These are phyloP conservation scores for Drosophila fungiperda DNA, from an alignment of 2,888 invertebrate species.

Conservation along the genomic window DNA sequence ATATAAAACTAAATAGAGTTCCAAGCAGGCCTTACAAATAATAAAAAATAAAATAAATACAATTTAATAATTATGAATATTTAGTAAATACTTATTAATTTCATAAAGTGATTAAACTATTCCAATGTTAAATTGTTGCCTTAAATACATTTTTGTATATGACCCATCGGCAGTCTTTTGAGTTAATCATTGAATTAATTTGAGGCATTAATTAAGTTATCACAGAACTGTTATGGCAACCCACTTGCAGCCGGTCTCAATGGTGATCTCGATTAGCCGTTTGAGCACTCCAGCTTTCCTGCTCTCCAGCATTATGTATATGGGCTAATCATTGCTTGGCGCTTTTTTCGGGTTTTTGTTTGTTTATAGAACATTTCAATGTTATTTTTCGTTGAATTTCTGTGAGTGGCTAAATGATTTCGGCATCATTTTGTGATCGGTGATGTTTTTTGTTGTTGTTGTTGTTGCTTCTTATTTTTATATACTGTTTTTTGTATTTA, in stretches of 20 bases:
- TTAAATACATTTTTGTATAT: background rate
- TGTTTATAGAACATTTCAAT: slow-evolving; percentile 69
- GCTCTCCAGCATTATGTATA: slow-evolving; percentile 34
- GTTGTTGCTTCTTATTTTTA: slow-evolving; percentile 41
- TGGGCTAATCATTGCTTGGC: slow-evolving; percentile 64
- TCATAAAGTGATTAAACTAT: background rate
- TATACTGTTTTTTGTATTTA: slow-evolving; percentile 61
- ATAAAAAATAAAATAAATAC: background rate
- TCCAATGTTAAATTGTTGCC: background rate
- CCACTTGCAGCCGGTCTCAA: slow-evolving; percentile 14
- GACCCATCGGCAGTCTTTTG: background rate
- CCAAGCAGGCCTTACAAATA: background rate
- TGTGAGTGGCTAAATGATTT: slow-evolving; percentile 57
- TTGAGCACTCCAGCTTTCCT: slow-evolving; percentile 23
- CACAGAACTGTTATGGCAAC: slow-evolving; percentile 20
- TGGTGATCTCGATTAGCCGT: slow-evolving; percentile 38
- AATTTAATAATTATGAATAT: background rate
- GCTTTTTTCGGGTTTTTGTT: slow-evolving; percentile 52
- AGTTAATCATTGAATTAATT: background rate
- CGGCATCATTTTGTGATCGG: slow-evolving; percentile 49
- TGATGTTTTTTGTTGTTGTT: slow-evolving; percentile 7
- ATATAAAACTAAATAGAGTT: background rate
- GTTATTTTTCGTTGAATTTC: slow-evolving; percentile 63
- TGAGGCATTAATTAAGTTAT: background rate
- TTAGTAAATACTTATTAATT: background rate